phyloP scores from a whole-genome alignment of 2,888 invertebrate genomes.

The Drosophila infuscata region DNA sequence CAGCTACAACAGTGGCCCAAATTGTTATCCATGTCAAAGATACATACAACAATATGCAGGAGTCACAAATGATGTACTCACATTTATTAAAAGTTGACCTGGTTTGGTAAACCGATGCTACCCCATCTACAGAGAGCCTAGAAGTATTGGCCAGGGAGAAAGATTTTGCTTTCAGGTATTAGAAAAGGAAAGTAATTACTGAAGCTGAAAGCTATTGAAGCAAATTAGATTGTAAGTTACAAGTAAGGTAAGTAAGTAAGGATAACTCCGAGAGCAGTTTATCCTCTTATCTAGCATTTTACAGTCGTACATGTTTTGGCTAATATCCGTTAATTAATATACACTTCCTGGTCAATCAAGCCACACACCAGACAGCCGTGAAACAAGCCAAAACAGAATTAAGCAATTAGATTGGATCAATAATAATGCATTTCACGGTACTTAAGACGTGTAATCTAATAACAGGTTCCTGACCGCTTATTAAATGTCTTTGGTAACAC shows the following conservation, averaged over 20 bases:
- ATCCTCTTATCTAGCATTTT: not conserved
- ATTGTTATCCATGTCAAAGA: constrained; percentile 47
- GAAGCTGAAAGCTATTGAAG: not conserved
- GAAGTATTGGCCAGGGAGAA: not conserved
- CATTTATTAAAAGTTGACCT: constrained; percentile 36
- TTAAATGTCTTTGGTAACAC: constrained; percentile 17
- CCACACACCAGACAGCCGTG: not conserved
- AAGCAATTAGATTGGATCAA: constrained; percentile 17
- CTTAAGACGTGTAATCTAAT: constrained; percentile 9
- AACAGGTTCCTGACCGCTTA: constrained; percentile 17
- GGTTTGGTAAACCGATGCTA: not conserved
- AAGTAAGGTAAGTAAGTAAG: not conserved
- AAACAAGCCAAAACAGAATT: not conserved
- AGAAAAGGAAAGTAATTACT: not conserved
- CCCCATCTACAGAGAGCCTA: not conserved
- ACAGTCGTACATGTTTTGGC: not conserved
- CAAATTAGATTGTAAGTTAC: constrained; percentile 2
- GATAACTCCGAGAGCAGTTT: not conserved
- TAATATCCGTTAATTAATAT: not conserved
- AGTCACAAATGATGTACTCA: constrained; percentile 24
- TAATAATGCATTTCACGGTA: not conserved
- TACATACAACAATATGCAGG: constrained; percentile 53
- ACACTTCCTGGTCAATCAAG: not conserved
- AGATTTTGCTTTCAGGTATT: not conserved
- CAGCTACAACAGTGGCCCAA: constrained; percentile 35